These are phyloP conservation scores for Cordylochernes scorpioides DNA, from an alignment of 2,888 invertebrate species.

Conservation along the genomic window DNA sequence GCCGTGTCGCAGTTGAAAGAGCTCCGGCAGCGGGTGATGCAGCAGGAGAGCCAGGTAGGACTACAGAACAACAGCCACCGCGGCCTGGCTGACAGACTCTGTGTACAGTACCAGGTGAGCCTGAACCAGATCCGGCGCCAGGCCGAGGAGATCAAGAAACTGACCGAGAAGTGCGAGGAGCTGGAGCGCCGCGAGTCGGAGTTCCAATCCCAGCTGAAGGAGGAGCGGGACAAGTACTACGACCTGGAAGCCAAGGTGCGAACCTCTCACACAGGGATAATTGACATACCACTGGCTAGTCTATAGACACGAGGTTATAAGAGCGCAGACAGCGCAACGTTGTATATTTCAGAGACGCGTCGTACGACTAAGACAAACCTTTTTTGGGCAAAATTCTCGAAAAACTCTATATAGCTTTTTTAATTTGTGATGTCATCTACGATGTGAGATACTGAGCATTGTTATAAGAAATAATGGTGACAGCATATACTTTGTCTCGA, in stretches of 20 bases:
- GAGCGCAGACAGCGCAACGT: too few relatives aligned
- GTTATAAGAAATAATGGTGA: too few relatives aligned
- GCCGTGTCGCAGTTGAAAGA: slow-evolving; percentile 81
- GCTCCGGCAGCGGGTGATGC: slow-evolving; percentile 73
- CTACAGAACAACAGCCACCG: neutral
- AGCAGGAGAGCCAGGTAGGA: slow-evolving; percentile 58
- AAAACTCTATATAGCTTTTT: too few relatives aligned
- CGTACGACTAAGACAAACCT: too few relatives aligned
- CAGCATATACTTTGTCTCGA: too few relatives aligned
- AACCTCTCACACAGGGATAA: slow-evolving; percentile 2
- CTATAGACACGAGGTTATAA: too few relatives aligned
- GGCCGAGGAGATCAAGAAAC: slow-evolving; percentile 66
- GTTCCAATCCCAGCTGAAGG: slow-evolving; percentile 44
- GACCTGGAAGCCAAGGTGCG: slow-evolving; percentile 34
- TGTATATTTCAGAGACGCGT: too few relatives aligned
- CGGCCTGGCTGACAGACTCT: slow-evolving; percentile 1
- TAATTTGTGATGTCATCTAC: too few relatives aligned
- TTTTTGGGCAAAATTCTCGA: too few relatives aligned
- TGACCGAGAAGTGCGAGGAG: slow-evolving; percentile 49
- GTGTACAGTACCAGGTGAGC: slow-evolving; percentile 27
- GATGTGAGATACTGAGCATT: too few relatives aligned
- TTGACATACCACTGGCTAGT: too few relatives aligned
- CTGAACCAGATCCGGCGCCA: slow-evolving; percentile 38
- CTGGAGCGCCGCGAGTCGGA: slow-evolving; percentile 44
- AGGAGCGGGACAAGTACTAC: slow-evolving; percentile 48